Percentiles rank a stretch among this genome's conserved stretches.
Conservation (phyloP, 2,888 invertebrate genomes). For the Argyresthia albistria region DNA sequence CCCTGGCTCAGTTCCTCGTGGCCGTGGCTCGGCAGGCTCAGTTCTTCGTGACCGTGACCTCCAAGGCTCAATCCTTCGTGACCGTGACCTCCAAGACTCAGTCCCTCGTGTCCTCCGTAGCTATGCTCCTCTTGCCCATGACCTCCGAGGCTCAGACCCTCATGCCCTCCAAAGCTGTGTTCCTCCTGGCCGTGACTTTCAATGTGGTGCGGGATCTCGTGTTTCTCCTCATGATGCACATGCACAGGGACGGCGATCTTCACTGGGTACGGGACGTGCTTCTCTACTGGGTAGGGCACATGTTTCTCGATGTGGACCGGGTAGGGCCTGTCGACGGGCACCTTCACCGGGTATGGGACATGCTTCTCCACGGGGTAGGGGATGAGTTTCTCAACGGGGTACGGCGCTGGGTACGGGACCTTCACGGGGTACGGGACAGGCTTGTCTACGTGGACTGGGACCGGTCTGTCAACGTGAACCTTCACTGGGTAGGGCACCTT, state of each 20-base stretch:
- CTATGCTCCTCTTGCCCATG: slow-evolving; percentile 17
- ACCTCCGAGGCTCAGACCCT: slow-evolving; percentile 14
- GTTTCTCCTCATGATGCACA: slow-evolving; percentile 43
- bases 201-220: slow-evolving; percentile 22
- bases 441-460: slow-evolving; percentile 84
- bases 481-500: slow-evolving; percentile 80
- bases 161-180: slow-evolving; percentile 8
- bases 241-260: slow-evolving; percentile 79
- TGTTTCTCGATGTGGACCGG: slow-evolving; percentile 78
- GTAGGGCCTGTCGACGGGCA: slow-evolving; percentile 73
- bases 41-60: slow-evolving; percentile 8
- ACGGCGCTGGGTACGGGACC: slow-evolving; percentile 80
- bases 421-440: slow-evolving; percentile 84
- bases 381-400: slow-evolving; percentile 77
- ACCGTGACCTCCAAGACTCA: slow-evolving; percentile 5
- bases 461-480: slow-evolving; percentile 76
- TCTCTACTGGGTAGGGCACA: slow-evolving; percentile 77
- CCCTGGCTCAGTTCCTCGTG: slow-evolving; percentile 14
- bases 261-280: slow-evolving; percentile 78
- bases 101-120: slow-evolving; percentile 13
- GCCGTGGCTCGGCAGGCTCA: slow-evolving; percentile 5
- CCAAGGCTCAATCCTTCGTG: slow-evolving; percentile 8
- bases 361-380: slow-evolving; percentile 78
- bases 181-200: slow-evolving; percentile 3
- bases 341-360: slow-evolving; percentile 76